Percentiles rank a stretch among this genome's conserved stretches.
Evolutionary conservation across 2,113 vertebrate species (phyloP).

Genomic region (Prunella fulvescens): DNA sequence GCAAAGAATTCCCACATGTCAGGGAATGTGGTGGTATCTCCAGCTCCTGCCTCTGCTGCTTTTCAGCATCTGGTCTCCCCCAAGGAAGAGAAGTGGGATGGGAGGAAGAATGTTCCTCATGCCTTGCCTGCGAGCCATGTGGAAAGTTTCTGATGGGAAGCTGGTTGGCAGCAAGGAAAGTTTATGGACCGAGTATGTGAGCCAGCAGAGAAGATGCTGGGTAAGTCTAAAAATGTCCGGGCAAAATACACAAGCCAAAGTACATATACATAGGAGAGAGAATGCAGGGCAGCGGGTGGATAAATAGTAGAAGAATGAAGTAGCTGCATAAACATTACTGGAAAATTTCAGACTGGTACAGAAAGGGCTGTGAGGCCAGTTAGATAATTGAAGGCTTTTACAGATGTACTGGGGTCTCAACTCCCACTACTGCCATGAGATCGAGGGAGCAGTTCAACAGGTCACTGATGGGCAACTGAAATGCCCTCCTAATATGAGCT

Average conservation of each 20-base stretch:
- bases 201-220: slow-evolving; percentile 15
- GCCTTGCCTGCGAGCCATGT: neutral
- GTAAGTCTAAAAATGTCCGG: neutral
- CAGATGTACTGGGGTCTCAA: neutral
- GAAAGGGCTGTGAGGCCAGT: neutral
- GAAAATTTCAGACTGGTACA: neutral
- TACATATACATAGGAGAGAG: neutral
- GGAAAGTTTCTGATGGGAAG: slow-evolving; percentile 31
- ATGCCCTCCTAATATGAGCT: neutral
- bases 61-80: neutral
- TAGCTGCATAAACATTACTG: slow-evolving; percentile 11
- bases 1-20: neutral
- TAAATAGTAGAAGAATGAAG: slow-evolving; percentile 28
- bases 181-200: neutral
- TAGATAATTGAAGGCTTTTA: neutral
- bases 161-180: slow-evolving; percentile 1
- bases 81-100: neutral
- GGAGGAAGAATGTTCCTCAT: neutral
- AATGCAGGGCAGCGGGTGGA: neutral
- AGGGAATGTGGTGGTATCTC: neutral
- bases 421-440: neutral
- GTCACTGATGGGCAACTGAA: neutral
- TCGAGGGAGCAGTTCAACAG: neutral
- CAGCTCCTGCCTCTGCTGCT: neutral
- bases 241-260: slow-evolving; percentile 12